Base-by-base conservation (phyloP, 2,888 invertebrate genomes). In the Papilio demoleus region DNA sequence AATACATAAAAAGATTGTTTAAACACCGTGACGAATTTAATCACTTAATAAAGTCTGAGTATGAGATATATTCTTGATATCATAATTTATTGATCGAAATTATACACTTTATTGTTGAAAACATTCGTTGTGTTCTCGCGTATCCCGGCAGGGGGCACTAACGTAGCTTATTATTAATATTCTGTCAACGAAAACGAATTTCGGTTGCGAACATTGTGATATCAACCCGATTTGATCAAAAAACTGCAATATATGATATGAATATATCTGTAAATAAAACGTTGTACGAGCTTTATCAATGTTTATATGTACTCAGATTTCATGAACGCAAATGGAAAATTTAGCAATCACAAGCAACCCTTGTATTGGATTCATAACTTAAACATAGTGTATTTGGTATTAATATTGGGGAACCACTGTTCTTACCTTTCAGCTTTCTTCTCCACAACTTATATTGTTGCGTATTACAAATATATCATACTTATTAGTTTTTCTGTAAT, bases 131-230 rank as follows among this genome's bases (percentile, higher is more conserved):
- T 81, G 85, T 87, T 87, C 82, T 81, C 82, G 80, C 83, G 73
- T 80, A 76, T 73, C 81, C 71, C 85, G 78, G 81, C 84, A 79
- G 87, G 86, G 86, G 87, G 83, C 78, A 77, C 71, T 73, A 75
- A 76, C 71, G 70, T 78, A 77, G 83, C 80, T 81, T 85, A 80
- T 86, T 88, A 90, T 90, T 91, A 90, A 90, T 90, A 90, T 88
- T 87, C 88, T 88, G 88, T 89, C 88, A 82, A 82, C 87, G 83
- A 79, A 85, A 83, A 76, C 83, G 84, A 83, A 82, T 88, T 89
- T 89, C 78, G 87, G 77, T 77, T 76, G 76, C 79, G 77, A 84
- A 81, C 80, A 87, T 88, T 88, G 88, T 84, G 84, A 86, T 88
- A 87, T 88, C 84, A 78, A 77, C 74, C 75, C 77, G 77, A 77